A percentile compares a stretch with the other conserved stretches of the same genome.
phyloP scores from a whole-genome alignment of 2,797 vertebrate genomes.

The Pseudochirops corinnae region DNA sequence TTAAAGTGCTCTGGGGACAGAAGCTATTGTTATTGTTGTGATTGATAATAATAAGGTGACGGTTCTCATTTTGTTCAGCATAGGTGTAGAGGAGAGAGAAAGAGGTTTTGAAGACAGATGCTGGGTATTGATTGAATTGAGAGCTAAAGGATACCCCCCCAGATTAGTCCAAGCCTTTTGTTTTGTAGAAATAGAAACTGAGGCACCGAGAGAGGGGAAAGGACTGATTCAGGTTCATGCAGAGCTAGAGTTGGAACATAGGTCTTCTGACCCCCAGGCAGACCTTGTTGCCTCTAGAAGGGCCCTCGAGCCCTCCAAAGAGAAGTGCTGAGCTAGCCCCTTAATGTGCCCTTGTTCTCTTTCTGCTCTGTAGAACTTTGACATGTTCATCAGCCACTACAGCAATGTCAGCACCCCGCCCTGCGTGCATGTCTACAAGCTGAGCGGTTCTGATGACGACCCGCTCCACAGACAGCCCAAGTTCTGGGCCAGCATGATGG shows the following conservation, averaged over 20 bases:
- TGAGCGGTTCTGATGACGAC: slow-evolving; percentile 89
- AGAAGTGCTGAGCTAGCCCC: background rate
- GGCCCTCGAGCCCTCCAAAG: background rate
- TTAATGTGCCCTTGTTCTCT: background rate
- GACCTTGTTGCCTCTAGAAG: background rate
- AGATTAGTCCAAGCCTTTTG: background rate
- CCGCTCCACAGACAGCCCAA: slow-evolving; percentile 91
- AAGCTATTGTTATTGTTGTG: background rate
- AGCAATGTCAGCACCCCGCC: slow-evolving; percentile 96
- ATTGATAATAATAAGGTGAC: background rate
- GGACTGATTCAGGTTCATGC: background rate
- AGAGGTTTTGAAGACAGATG: background rate
- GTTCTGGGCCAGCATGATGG: slow-evolving; percentile 99
- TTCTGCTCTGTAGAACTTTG: slow-evolving; percentile 90
- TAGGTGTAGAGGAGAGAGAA: background rate
- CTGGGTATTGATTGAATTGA: background rate
- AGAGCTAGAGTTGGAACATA: background rate
- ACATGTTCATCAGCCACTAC: slow-evolving; percentile 99
- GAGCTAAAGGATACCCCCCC: background rate
- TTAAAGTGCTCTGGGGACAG: background rate
- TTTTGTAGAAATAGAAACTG: background rate
- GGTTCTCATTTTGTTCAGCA: background rate
- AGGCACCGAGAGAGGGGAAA: background rate
- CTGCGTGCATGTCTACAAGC: slow-evolving; percentile 96
- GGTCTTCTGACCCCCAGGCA: background rate